Evolutionary conservation across 2,797 vertebrate genomes (phyloP).

Genomic region (Danio aesculapii): DNA sequence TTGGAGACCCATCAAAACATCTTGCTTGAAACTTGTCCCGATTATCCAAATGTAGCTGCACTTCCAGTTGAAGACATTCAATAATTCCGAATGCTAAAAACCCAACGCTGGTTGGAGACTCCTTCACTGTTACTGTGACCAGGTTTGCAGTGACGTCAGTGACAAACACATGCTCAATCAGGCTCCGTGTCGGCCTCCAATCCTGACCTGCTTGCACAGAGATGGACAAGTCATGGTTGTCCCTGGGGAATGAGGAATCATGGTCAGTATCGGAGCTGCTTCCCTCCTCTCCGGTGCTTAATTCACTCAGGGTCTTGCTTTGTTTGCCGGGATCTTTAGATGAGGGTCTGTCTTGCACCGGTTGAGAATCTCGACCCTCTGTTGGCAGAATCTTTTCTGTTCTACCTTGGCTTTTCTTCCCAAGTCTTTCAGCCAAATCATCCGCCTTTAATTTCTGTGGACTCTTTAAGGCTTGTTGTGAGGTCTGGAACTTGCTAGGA

Average conservation of each 20-base stretch:
- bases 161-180: constrained; percentile 97
- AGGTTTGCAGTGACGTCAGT: constrained; percentile 97
- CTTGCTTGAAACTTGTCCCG: constrained; percentile 28
- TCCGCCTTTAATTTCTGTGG: constrained; percentile 66
- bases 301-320: constrained; percentile 75
- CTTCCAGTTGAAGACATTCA: constrained; percentile 69
- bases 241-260: constrained; percentile 76
- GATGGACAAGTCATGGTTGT: constrained; percentile 77
- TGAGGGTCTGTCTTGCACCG: constrained; percentile 68
- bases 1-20: constrained; percentile 13
- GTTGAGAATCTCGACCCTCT: constrained; percentile 60
- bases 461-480: constrained; percentile 56
- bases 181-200: constrained; percentile 94
- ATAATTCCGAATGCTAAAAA: constrained; percentile 94
- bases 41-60: neutral
- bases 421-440: constrained; percentile 62
- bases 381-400: constrained; percentile 62
- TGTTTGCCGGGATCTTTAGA: constrained; percentile 76
- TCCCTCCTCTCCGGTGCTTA: constrained; percentile 90
- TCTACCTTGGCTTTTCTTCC: constrained; percentile 64
- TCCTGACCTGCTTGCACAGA: constrained; percentile 88
- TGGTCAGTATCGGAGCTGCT: constrained; percentile 92
- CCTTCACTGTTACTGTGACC: constrained; percentile 97
- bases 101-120: constrained; percentile 97
- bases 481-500: constrained; percentile 35